Percentiles rank a stretch among this genome's conserved stretches.
Conservation (phyloP, 2,113 vertebrate genomes). For the Taxidea taxus region DNA sequence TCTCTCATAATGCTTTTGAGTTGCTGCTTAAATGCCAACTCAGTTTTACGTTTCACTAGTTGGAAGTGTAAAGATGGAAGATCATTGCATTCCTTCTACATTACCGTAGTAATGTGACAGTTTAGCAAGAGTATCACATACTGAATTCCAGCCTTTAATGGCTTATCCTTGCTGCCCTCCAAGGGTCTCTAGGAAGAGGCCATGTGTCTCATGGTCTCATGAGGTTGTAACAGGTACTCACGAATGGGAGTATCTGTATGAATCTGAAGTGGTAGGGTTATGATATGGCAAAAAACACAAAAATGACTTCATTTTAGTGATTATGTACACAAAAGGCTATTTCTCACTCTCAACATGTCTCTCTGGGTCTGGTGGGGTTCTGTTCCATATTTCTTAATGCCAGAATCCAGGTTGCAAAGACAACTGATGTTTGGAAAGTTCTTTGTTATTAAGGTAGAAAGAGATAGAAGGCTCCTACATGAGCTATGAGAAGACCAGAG, state of each 20-base stretch:
- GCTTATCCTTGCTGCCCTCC: background rate
- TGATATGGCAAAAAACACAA: background rate
- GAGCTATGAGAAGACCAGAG: too few relatives aligned
- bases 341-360: background rate
- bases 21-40: background rate
- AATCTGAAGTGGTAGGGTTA: background rate
- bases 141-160: accelerated
- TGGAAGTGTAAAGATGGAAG: background rate
- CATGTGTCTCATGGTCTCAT: accelerated
- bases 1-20: background rate
- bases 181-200: background rate
- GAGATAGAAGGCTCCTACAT: accelerated
- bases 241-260: background rate
- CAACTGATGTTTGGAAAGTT: accelerated
- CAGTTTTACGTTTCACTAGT: background rate
- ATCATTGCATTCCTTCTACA: too few relatives aligned
- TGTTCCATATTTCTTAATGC: background rate
- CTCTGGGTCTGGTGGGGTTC: background rate
- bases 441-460: background rate
- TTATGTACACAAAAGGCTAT: too few relatives aligned
- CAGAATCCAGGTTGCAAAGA: background rate
- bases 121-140: background rate
- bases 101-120: background rate
- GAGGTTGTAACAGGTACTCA: too few relatives aligned
- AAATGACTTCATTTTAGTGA: background rate